A percentile compares a stretch with the other conserved stretches of the same genome.
Conservation (phyloP, 2,797 vertebrate species). For the Silurus aristotelis region DNA sequence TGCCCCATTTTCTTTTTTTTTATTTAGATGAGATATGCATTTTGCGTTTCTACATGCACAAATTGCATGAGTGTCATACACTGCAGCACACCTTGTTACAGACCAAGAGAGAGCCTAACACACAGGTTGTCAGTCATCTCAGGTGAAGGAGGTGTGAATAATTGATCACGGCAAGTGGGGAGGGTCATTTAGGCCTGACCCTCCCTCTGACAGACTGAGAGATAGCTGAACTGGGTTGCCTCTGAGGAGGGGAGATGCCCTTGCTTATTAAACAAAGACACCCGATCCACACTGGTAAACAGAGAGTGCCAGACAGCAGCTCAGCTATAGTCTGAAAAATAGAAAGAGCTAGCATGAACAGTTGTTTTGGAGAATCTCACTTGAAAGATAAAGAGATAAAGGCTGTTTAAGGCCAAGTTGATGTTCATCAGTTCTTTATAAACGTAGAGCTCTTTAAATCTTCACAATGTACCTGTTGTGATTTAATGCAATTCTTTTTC, state of each 20-base stretch:
- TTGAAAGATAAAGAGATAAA: background rate
- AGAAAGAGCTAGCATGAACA: conserved; percentile 41
- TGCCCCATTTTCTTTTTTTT: background rate
- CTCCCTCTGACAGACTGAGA: conserved; percentile 59
- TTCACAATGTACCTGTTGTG: background rate
- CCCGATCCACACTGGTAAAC: conserved; percentile 70
- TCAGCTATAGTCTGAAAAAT: conserved; percentile 66
- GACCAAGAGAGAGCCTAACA: conserved; percentile 1
- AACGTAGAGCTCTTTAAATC: background rate
- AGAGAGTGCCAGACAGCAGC: conserved; percentile 67
- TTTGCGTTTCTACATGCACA: background rate
- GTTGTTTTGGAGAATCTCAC: background rate
- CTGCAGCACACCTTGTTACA: background rate
- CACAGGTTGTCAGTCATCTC: conserved; percentile 59
- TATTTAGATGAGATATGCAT: background rate
- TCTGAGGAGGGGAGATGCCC: conserved; percentile 59
- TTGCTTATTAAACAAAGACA: conserved; percentile 75
- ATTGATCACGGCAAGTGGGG: conserved; percentile 61
- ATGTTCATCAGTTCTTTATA: background rate
- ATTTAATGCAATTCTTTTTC: background rate
- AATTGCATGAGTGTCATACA: background rate
- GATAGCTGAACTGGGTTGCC: conserved; percentile 58
- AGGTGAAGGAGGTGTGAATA: conserved; percentile 67
- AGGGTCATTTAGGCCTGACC: conserved; percentile 63
- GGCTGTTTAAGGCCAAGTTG: background rate